Base-by-base conservation (phyloP, 2,888 invertebrate genomes). In the Patella depressa region DNA sequence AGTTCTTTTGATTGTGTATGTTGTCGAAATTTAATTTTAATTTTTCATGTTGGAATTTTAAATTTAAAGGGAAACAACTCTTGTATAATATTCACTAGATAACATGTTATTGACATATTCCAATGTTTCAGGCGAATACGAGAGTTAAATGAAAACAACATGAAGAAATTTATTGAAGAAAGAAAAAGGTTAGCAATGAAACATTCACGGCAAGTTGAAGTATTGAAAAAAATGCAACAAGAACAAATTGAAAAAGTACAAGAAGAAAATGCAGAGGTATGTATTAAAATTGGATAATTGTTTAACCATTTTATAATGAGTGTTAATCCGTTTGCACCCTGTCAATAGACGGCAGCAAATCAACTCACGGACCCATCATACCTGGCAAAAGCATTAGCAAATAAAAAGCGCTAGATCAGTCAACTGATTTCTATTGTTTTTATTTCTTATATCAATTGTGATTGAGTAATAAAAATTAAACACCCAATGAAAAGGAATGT, bases 141-240 rank as follows among this genome's bases (percentile, higher is more conserved):
- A 75, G 91, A 99, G 92, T 97, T 98, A 92, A 98, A 98, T 88
- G 97, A 98, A 90, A 98, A 98, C 91, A 98, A 98, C 91, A 98
- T 97, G 76, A 98, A 98, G 92, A 96, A 97, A 89, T 99, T 99
- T 90, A 95, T 98, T 93, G 98, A 99, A 86, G 98, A 99, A 92
- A 94, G 97, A 19, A 91, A 90, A 78, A 84, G 90, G 71, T 85
- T 88, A 78, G 88, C 88, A 17, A 86, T 89, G 79, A 83, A 88
- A 72, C 91, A 92, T 80, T 87, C 85, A 34, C 85, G 89, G 71
- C 89, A 90, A 75, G 86, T 88, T 53, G 91, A 91, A 75, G 83
- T 80, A n/a, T 83, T 92, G 77, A 87, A 90, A 76, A 91, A 90
- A 79, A 79, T 88, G 14, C 91, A 91, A 74, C 70, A 77, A n/a